Conservation (phyloP, 2,797 vertebrate species). For the Nannoperca australis region DNA sequence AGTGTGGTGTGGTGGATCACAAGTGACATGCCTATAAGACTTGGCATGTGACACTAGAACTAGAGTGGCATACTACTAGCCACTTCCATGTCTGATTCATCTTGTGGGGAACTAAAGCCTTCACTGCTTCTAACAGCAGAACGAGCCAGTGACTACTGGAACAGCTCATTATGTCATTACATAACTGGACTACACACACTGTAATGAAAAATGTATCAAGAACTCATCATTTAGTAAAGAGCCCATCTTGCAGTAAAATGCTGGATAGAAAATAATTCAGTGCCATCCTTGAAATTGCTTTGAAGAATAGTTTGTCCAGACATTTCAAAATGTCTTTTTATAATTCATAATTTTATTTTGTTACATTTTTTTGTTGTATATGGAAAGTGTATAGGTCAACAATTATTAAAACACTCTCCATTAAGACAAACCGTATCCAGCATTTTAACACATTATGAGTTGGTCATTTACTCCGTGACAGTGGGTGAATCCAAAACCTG, state of each 20-base stretch:
- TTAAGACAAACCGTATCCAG: slow-evolving; percentile 13
- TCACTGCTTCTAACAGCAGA: slow-evolving; percentile 5
- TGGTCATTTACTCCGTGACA: not conserved
- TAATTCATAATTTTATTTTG: not conserved
- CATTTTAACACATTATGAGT: slow-evolving; percentile 30
- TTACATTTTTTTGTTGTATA: not conserved
- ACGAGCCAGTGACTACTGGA: not conserved
- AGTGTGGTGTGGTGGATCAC: no score
- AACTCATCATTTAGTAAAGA: slow-evolving; percentile 34
- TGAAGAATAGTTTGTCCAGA: not conserved
- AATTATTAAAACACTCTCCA: not conserved
- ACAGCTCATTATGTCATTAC: slow-evolving; percentile 31
- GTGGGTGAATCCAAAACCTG: slow-evolving; percentile 21
- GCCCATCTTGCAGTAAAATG: slow-evolving; percentile 45
- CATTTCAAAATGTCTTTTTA: not conserved
- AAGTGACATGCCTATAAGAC: not conserved
- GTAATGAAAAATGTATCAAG: slow-evolving; percentile 28
- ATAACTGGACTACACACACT: slow-evolving; percentile 13
- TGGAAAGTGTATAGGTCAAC: not conserved
- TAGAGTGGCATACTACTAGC: not conserved
- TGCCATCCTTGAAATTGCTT: not conserved
- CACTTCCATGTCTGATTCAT: slow-evolving; percentile 8
- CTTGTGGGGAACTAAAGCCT: not conserved
- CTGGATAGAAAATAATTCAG: slow-evolving; percentile 7
- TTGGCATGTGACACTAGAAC: not conserved